These are phyloP conservation scores for Orbicella faveolata DNA, from an alignment of 64 coral and sea anemone genomes.

Conservation along the genomic window DNA sequence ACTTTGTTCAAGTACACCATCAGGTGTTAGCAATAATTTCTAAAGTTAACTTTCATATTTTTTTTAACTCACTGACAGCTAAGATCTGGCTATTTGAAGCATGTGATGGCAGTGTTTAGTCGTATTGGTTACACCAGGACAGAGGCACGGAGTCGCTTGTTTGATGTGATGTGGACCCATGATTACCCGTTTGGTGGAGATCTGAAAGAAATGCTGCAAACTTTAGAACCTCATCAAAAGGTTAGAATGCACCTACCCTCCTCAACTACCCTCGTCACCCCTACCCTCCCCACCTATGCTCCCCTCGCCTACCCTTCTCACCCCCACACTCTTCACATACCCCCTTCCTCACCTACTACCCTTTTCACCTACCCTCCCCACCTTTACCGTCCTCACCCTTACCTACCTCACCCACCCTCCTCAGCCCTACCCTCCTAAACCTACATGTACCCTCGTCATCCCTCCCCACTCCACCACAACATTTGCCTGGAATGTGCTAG, in stretches of 20 bases:
- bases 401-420: neutral
- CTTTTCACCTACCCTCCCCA: neutral
- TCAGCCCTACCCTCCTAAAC: too few species aligned
- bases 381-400: too few species aligned
- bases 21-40: too few species aligned
- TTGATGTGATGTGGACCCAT: slow-evolving; percentile 93
- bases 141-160: slow-evolving; percentile 46
- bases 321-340: too few species aligned
- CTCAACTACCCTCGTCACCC: too few species aligned
- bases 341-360: too few species aligned
- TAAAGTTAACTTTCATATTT: too few species aligned
- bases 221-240: slow-evolving; percentile 86
- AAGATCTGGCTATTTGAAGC: slow-evolving; percentile 80
- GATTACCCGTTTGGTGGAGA: slow-evolving; percentile 88
- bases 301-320: neutral
- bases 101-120: slow-evolving; percentile 84
- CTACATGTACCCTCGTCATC: too few species aligned
- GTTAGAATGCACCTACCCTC: slow-evolving; percentile 11
- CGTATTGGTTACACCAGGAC: slow-evolving; percentile 71
- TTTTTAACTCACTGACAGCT: slow-evolving; percentile 30
- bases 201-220: slow-evolving; percentile 38
- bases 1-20: too few species aligned
- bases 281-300: neutral
- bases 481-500: too few species aligned
- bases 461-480: too few species aligned